A percentile compares a stretch with the other conserved stretches of the same genome.
Evolutionary conservation across 2,888 invertebrate species (phyloP).

Genomic region (Epistrophe eligans): DNA sequence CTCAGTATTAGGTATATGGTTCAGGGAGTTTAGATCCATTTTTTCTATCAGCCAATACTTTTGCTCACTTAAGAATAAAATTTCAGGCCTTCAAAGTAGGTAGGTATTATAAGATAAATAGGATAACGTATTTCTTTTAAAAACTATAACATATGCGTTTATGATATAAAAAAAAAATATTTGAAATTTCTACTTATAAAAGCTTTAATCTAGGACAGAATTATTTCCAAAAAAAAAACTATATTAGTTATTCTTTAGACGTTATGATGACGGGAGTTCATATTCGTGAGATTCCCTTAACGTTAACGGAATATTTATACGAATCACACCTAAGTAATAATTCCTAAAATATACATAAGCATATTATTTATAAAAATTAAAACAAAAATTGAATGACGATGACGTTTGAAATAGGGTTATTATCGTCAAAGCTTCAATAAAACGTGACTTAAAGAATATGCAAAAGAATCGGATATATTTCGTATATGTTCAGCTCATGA

Average conservation of each 20-base stretch:
- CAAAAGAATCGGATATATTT: not conserved
- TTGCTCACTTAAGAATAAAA: no score
- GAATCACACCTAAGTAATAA: not conserved
- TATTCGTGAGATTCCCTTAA: not conserved
- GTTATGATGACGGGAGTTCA: not conserved
- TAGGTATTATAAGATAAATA: no score
- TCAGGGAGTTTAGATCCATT: no score
- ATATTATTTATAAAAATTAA: not conserved
- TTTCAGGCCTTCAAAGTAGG: no score
- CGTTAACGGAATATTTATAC: not conserved
- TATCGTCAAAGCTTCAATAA: not conserved
- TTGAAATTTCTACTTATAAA: not conserved
- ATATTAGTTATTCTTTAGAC: not conserved
- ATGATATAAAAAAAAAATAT: no score
- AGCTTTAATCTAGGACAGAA: not conserved
- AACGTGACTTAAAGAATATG: slow-evolving; percentile 1
- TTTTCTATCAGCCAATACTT: no score
- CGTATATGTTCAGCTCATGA: not conserved
- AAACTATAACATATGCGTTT: no score
- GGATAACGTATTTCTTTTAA: no score
- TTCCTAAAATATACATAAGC: not conserved
- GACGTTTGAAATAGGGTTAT: slow-evolving; percentile 7
- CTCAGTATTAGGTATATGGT: no score
- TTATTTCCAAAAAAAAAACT: not conserved
- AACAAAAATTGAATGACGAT: slow-evolving; percentile 13